Conservation (phyloP, 2,113 vertebrate species). For the Brachypodius melanocephalos region DNA sequence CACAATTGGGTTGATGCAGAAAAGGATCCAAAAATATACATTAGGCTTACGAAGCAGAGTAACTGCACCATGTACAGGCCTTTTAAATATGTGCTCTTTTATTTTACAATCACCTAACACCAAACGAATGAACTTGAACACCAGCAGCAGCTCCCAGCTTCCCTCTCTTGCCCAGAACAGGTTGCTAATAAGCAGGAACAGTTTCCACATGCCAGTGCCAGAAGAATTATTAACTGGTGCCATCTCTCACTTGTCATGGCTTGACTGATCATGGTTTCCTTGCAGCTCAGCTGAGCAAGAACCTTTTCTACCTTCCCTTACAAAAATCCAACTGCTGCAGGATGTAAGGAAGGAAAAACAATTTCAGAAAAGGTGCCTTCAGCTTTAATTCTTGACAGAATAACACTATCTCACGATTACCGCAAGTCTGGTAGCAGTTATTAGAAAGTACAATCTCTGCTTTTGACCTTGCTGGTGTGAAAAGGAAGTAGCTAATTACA, state of each 20-base stretch:
- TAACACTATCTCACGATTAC: no score
- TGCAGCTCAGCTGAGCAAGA: neutral
- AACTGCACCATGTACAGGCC: neutral
- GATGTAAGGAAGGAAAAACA: neutral
- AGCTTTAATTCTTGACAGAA: neutral
- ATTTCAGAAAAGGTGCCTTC: neutral
- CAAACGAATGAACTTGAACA: neutral
- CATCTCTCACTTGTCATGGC: neutral
- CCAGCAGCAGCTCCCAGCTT: neutral
- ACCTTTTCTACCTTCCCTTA: neutral
- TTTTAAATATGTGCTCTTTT: neutral
- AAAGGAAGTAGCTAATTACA: neutral
- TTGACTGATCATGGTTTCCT: neutral
- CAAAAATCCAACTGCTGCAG: accelerated
- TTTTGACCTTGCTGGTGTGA: neutral
- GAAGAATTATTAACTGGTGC: neutral
- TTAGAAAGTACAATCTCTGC: neutral
- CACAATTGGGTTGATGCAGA: neutral
- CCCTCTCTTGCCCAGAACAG: neutral
- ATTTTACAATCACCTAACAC: neutral
- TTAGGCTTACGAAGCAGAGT: neutral
- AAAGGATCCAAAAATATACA: neutral
- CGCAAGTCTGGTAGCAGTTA: neutral
- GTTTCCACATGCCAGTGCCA: neutral
- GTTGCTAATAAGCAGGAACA: neutral